Conservation (phyloP, 92 coral and sea anemone genomes). For the Zoanthus sansibaricus region DNA sequence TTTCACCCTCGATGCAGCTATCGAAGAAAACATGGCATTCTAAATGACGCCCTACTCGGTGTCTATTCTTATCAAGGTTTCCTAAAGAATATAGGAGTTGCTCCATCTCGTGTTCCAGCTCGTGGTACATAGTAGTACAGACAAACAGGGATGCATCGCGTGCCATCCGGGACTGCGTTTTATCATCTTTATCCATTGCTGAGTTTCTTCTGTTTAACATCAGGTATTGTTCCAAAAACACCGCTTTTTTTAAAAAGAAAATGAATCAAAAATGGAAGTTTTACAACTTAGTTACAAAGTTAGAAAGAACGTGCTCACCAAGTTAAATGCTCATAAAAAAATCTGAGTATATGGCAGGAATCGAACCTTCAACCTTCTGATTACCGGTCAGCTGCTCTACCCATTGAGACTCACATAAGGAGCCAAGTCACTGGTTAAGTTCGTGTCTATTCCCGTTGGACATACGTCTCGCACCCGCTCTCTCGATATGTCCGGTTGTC, state of each 20-base stretch:
- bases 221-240: constrained; percentile 66
- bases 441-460: too few species aligned
- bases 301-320: not conserved
- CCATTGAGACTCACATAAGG: too few species aligned
- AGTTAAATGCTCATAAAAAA: too few species aligned
- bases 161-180: constrained; percentile 39
- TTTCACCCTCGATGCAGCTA: constrained; percentile 70
- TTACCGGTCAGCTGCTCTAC: too few species aligned
- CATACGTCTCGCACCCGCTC: too few species aligned
- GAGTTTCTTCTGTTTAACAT: constrained; percentile 69
- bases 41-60: constrained; percentile 57
- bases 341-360: too few species aligned
- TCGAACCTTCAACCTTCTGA: too few species aligned
- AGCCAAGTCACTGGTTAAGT: too few species aligned
- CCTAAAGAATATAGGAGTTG: constrained; percentile 72
- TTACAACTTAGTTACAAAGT: too few species aligned
- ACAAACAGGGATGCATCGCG: constrained; percentile 70
- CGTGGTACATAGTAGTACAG: constrained; percentile 88
- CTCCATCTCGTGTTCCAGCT: constrained; percentile 76
- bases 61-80: constrained; percentile 53
- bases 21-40: constrained; percentile 82
- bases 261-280: too few species aligned
- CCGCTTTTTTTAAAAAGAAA: constrained; percentile 22
- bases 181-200: constrained; percentile 58
- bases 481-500: too few species aligned